Base-by-base conservation (phyloP, 1,140 invertebrate genomes). In the Procambarus virginalis region DNA sequence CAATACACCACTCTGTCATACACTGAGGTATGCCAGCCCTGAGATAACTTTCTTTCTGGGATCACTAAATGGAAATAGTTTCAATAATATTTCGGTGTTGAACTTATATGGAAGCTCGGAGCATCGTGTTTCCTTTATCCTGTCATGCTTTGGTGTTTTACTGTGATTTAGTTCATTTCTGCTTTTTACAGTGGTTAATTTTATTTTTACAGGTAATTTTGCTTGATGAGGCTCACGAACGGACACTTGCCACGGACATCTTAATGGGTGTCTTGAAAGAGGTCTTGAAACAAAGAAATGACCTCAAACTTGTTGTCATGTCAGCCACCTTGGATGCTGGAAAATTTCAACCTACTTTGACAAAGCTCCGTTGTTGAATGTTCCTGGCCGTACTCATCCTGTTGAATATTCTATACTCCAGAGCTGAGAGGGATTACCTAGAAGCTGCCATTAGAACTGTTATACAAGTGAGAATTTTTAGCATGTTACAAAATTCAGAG, bases 391-490 rank as follows among this genome's bases (percentile, higher is more conserved):
- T 93, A 99, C 98, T 91, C 97, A 98, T 95, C 98, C 98, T 45
- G 98, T 99, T 3, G 98, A 99, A 99, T 99, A 91, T 99, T 99
- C 94, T 99, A 99, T 94, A 99, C 99, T 0, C 99, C 98, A 0
- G 98, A 99, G 94, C 98, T 0, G 99, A 99, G 94, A 95, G 98
- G 55, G 99, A 99, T 93, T 99, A 99, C 94, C 94, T 99, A 68
- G 99, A 99, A 94, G 99, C 99, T 2, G 98, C 99, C 0, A 99
- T 99, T 92, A 95, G 99, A 92, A 99, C 99, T 3, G 99, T 99
- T 1, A 97, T 99, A 89, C 99, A 99, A 94, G 91, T 92, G 34
- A 48, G 48, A 6, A n/a, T 55, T 60, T 51, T 75, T 10, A 22
- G 9, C 3, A 1, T 78, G 49, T 48, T 78, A n/a, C 22, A 77